Evolutionary conservation across 2,113 vertebrate genomes (phyloP), one percentile per base, ranked within the genome.

Genomic region (Ophthalmolycus amberensis): DNA sequence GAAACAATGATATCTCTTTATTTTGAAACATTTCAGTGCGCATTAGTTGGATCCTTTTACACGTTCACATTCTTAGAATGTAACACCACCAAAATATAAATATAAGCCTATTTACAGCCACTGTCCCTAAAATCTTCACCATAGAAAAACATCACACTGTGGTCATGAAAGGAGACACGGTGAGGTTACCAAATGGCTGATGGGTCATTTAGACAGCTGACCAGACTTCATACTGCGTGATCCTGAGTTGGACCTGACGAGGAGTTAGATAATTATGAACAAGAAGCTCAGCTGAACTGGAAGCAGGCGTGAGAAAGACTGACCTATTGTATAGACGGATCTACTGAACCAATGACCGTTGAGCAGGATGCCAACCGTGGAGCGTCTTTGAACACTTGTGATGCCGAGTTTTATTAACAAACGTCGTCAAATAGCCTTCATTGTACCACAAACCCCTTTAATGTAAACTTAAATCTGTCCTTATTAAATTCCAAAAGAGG

Each of bases 1-100:
- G 81, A 93, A 93, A 91, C 84, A 84, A 90, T 83, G 88, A 75
- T 62, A 88, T 83, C 73, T 80, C 69, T 93, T 91, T 92, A 93
- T 90, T 91, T 88, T 79, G 54, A 86, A 92, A 92, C 42, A 79
- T 83, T 80, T 90, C 84, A n/a, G 50, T 81, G 72, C 65, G 72
- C 44, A 72, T 52, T 83, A 18, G 48, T 82, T 32, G 71, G 44
- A 66, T 71, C 70, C 60, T 60, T 63, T 71, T 84, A 64, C 75
- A 75, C 66, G 58, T 84, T 89, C 52, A 92, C 92, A 94, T 93
- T 93, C 87, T 85, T 86, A 87, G 91, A 94, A 94, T 91, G 92
- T 77, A 92, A 90, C 83, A 38, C 79, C n/a, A 85, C 52, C 83
- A 83, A 75, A 82, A 83, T 91, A 91, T 88, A 91, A 92, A 92